A percentile compares a stretch with the other conserved stretches of the same genome.
phyloP scores from a whole-genome alignment of 2,113 vertebrate genomes.

The Regulus satrapa region DNA sequence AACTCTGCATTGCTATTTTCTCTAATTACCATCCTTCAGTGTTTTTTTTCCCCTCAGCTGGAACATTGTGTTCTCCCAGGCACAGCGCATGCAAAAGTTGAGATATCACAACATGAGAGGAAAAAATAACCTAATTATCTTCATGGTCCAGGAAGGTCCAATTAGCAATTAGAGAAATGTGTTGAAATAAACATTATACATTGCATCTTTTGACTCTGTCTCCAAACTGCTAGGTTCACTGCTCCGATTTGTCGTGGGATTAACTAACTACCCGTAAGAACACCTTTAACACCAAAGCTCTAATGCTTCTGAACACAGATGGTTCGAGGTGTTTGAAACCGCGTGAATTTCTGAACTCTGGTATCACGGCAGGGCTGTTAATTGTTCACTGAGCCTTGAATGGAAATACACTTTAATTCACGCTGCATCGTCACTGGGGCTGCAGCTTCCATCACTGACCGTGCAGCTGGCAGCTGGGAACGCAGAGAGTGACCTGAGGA shows the following conservation, averaged over 20 bases:
- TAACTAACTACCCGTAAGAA: constrained; percentile 31
- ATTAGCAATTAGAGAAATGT: constrained; percentile 36
- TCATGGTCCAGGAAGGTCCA: constrained; percentile 35
- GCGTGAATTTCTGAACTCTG: not conserved
- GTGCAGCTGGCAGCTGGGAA: not conserved
- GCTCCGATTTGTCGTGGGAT: constrained; percentile 30
- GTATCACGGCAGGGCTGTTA: not conserved
- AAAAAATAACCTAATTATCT: constrained; percentile 50
- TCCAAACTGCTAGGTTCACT: not conserved
- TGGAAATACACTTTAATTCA: not conserved
- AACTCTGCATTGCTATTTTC: not conserved
- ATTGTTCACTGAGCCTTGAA: not conserved
- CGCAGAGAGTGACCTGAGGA: not conserved
- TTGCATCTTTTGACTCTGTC: constrained; percentile 24
- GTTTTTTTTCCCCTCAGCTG: not conserved
- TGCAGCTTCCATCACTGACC: not conserved
- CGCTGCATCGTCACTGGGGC: not conserved
- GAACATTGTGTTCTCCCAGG: constrained; percentile 19
- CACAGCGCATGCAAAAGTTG: not conserved
- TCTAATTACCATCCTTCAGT: not conserved
- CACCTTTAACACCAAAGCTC: not conserved
- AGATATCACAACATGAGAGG: not conserved
- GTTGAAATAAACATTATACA: constrained; percentile 40
- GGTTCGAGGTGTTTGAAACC: constrained; percentile 2
- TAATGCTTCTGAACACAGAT: constrained; percentile 4